Percentiles rank a stretch among this genome's conserved stretches.
These are phyloP conservation scores for Macrostomum lignano DNA, from an alignment of 1,140 invertebrate species.

Conservation along the genomic window DNA sequence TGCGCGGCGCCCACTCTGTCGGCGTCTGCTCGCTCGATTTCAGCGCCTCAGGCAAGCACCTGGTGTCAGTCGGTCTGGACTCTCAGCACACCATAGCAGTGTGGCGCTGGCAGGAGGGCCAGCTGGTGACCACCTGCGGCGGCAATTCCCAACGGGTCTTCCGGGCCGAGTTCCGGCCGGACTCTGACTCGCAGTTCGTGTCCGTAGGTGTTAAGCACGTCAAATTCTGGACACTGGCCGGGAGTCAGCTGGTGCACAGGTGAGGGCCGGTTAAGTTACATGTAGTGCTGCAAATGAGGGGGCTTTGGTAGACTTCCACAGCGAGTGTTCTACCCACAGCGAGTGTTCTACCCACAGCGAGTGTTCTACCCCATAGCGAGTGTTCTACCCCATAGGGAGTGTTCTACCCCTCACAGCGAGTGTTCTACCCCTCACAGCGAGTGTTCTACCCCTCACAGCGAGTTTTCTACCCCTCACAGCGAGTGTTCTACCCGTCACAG, in stretches of 20 bases:
- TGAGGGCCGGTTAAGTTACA: constrained; percentile 12
- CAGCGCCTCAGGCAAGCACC: constrained; percentile 24
- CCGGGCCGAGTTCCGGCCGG: constrained; percentile 23
- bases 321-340: too few species aligned
- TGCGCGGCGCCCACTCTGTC: constrained; percentile 10
- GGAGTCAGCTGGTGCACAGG: constrained; percentile 20
- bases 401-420: too few species aligned
- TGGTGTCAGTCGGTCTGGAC: constrained; percentile 22
- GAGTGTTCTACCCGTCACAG: too few species aligned
- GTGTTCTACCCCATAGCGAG: too few species aligned
- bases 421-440: too few species aligned
- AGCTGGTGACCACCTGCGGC: constrained; percentile 11
- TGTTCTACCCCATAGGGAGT: too few species aligned
- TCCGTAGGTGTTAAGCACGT: constrained; percentile 28
- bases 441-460: too few species aligned
- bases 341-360: too few species aligned
- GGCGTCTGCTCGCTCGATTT: constrained; percentile 24
- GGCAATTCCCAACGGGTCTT: constrained; percentile 23
- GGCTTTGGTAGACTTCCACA: too few species aligned
- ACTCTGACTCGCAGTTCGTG: constrained; percentile 27
- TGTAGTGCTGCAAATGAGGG: background rate
- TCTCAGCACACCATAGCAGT: constrained; percentile 19
- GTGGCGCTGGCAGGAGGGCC: constrained; percentile 21
- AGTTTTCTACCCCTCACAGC: too few species aligned
- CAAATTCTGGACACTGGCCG: constrained; percentile 27